Conservation (phyloP, 2,888 invertebrate genomes). For the Masnerella sp. region DNA sequence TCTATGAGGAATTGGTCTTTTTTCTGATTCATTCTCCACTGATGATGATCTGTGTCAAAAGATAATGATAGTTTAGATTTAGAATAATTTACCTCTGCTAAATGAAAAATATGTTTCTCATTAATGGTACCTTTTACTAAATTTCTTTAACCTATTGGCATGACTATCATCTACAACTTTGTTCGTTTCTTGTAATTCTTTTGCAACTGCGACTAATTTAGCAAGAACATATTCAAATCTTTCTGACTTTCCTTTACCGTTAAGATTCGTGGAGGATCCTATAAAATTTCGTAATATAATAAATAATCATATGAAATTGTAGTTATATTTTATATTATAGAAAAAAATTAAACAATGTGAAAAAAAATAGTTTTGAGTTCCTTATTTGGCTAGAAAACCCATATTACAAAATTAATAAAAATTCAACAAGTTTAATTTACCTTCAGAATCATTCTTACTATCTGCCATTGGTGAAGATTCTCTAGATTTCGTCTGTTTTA, state of each 20-base stretch:
- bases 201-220: slow-evolving; percentile 74
- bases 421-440: slow-evolving; percentile 71
- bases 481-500: slow-evolving; percentile 82
- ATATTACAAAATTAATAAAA: too few relatives aligned
- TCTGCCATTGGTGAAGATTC: slow-evolving; percentile 87
- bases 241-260: slow-evolving; percentile 68
- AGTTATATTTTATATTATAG: neutral
- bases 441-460: slow-evolving; percentile 84
- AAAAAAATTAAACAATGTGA: slow-evolving; percentile 1
- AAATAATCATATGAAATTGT: neutral
- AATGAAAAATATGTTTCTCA: neutral
- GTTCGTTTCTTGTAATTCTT: slow-evolving; percentile 74
- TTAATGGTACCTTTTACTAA: slow-evolving; percentile 71
- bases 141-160: slow-evolving; percentile 69
- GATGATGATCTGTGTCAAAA: slow-evolving; percentile 80
- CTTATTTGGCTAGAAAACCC: too few relatives aligned
- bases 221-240: slow-evolving; percentile 75
- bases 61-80: neutral
- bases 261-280: slow-evolving; percentile 27
- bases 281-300: neutral
- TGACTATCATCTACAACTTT: slow-evolving; percentile 69
- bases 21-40: slow-evolving; percentile 80
- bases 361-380: too few relatives aligned
- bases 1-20: slow-evolving; percentile 74
- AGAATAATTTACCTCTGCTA: too few relatives aligned